These are phyloP conservation scores for Melinaea marsaeus DNA, from an alignment of 2,888 invertebrate genomes.

Conservation along the genomic window DNA sequence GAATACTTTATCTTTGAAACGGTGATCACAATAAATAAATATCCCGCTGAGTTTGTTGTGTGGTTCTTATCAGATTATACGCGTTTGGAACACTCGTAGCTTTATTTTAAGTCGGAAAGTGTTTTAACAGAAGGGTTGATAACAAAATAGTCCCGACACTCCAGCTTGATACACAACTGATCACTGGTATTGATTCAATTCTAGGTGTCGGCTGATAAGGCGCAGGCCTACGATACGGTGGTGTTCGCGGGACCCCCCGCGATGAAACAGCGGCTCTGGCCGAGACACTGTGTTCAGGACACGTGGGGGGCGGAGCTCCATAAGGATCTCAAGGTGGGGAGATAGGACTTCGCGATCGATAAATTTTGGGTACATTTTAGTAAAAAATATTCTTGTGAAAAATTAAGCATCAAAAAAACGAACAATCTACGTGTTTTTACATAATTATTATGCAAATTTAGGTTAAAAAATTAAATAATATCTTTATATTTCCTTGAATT, in stretches of 20 bases:
- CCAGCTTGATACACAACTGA: no score
- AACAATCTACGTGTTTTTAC: no score
- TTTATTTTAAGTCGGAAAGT: no score
- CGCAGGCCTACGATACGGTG: conserved; percentile 93
- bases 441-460: not conserved
- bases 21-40: no score
- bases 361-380: not conserved
- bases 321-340: conserved; percentile 86
- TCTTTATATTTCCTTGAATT: not conserved
- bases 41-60: no score
- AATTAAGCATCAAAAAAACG: no score
- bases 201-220: conserved; percentile 84
- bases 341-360: not conserved
- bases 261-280: conserved; percentile 95
- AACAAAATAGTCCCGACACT: no score
- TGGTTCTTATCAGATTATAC: no score
- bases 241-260: conserved; percentile 91
- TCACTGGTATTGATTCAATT: not conserved
- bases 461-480: not conserved
- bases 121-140: no score
- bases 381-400: not conserved
- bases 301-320: conserved; percentile 97
- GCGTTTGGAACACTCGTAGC: no score
- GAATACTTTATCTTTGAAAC: no score
- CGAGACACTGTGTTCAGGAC: conserved; percentile 96